These are phyloP conservation scores for Thymelicus sylvestris DNA, from an alignment of 2,888 invertebrate species.

Conservation along the genomic window DNA sequence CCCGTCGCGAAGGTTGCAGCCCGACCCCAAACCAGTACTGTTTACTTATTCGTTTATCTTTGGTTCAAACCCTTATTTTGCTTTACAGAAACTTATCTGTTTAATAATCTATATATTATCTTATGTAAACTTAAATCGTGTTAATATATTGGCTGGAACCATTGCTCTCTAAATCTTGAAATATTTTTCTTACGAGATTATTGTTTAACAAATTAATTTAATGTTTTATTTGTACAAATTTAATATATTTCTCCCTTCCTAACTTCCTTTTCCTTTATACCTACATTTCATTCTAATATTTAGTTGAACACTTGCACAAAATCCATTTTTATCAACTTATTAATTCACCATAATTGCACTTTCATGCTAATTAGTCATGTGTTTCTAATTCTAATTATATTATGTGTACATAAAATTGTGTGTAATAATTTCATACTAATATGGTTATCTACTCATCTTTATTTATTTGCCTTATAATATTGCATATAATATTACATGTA, in stretches of 20 bases:
- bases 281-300: slow-evolving; percentile 1
- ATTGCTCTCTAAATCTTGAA: slow-evolving; percentile 37
- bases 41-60: slow-evolving; percentile 52
- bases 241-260: slow-evolving; percentile 9
- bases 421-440: neutral
- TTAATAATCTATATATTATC: slow-evolving; percentile 3
- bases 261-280: neutral
- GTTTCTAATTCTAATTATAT: neutral
- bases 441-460: neutral
- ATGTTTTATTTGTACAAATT: neutral
- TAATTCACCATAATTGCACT: neutral
- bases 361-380: slow-evolving; percentile 13
- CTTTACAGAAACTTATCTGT: slow-evolving; percentile 8
- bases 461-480: neutral
- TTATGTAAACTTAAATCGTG: neutral
- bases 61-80: slow-evolving; percentile 12
- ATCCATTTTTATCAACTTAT: neutral
- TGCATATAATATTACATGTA: neutral
- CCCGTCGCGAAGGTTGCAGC: slow-evolving; percentile 85
- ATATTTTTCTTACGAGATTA: slow-evolving; percentile 15
- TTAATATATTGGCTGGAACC: slow-evolving; percentile 34
- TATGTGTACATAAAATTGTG: neutral
- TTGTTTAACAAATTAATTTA: slow-evolving; percentile 9
- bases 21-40: slow-evolving; percentile 86
- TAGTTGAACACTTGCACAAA: neutral